A percentile compares a stretch with the other conserved stretches of the same genome.
These are phyloP conservation scores for Apis cerana DNA, from an alignment of 1,140 invertebrate species.

Conservation along the genomic window DNA sequence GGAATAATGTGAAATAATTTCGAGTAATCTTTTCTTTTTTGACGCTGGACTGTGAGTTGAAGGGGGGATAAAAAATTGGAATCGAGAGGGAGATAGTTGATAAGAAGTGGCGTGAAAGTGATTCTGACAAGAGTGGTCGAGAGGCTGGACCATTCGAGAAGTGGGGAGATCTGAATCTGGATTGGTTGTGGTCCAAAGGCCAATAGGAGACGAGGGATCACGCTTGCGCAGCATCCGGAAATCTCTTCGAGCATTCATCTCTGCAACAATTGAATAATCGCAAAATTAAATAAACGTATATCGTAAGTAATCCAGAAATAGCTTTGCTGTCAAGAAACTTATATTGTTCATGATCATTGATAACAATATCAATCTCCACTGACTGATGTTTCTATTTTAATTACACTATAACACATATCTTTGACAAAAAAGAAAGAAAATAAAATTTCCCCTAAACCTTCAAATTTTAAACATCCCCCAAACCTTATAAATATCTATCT, in stretches of 20 bases:
- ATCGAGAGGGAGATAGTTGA: neutral
- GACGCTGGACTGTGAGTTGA: neutral
- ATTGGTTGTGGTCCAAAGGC: constrained; percentile 70
- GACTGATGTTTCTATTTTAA: no score
- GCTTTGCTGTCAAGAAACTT: no score
- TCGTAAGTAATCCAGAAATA: no score
- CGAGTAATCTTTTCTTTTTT: neutral
- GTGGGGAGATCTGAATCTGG: constrained; percentile 65
- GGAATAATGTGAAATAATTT: neutral
- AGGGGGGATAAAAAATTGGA: no score
- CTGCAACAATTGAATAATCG: neutral
- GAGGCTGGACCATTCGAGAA: constrained; percentile 75
- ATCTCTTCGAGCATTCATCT: neutral
- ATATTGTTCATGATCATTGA: no score
- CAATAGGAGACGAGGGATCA: constrained; percentile 71
- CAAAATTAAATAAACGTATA: neutral
- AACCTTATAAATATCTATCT: no score
- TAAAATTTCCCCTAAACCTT: no score
- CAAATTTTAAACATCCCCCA: no score
- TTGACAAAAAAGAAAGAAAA: no score
- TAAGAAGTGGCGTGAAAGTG: neutral
- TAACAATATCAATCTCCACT: no score
- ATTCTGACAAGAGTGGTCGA: constrained; percentile 16
- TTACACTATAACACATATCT: no score
- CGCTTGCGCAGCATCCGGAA: constrained; percentile 68